phyloP scores from a whole-genome alignment of 1,140 invertebrate genomes.

The Aphis craccivora region DNA sequence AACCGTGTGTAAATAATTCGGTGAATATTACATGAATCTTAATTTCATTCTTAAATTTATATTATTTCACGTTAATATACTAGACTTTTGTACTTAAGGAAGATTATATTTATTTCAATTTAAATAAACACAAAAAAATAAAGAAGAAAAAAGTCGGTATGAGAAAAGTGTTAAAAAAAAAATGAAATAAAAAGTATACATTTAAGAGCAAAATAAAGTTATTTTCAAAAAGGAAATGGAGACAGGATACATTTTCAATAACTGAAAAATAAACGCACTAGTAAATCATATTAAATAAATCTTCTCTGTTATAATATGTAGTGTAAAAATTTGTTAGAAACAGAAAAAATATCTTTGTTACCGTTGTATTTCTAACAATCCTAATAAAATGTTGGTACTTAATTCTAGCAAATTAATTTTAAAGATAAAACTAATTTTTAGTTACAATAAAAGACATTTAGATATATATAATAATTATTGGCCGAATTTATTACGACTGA shows the following conservation, averaged over 20 bases:
- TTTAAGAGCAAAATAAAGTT: not conserved
- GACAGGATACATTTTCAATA: not conserved
- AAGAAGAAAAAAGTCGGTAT: not conserved
- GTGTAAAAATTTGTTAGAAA: not conserved
- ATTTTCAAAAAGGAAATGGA: not conserved
- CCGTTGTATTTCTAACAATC: not conserved
- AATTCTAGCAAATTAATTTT: not conserved
- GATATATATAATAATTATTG: not conserved
- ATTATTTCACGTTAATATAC: not conserved
- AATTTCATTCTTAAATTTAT: not conserved
- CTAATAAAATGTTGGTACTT: not conserved
- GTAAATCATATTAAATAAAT: not conserved
- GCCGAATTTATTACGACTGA: not conserved
- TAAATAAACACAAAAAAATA: not conserved
- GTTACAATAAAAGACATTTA: not conserved
- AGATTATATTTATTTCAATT: not conserved
- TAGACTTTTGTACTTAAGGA: not conserved
- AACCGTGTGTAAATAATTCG: not conserved
- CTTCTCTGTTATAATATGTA: not conserved
- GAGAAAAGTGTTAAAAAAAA: too few relatives aligned
- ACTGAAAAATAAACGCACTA: not conserved
- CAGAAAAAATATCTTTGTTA: not conserved
- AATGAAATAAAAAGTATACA: not conserved
- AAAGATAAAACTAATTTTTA: not conserved
- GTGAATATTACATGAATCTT: not conserved